Evolutionary conservation across 2,888 invertebrate species (phyloP).

Genomic region (Drosophila pegasa): DNA sequence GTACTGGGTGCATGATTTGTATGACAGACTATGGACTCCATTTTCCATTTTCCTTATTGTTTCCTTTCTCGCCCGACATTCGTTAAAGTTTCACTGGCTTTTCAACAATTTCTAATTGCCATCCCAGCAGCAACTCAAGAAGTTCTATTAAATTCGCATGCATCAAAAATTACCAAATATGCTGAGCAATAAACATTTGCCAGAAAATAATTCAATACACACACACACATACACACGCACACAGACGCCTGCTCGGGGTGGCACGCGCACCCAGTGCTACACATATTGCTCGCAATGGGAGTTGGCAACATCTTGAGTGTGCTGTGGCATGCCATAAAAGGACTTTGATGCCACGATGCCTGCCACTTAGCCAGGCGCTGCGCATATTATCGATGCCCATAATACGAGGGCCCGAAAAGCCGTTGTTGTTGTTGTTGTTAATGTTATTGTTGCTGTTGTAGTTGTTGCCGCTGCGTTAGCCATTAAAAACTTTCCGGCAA

Average conservation of each 20-base stretch:
- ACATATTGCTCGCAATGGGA: conserved; percentile 13
- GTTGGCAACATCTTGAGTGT: conserved; percentile 53
- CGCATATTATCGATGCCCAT: conserved; percentile 57
- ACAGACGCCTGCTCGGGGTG: background rate
- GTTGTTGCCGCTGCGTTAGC: conserved; percentile 47
- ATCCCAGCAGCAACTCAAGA: background rate
- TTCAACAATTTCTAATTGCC: background rate
- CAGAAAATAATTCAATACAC: conserved; percentile 16
- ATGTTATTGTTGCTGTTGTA: conserved; percentile 13
- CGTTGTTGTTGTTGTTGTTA: conserved; percentile 14
- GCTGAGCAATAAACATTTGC: conserved; percentile 17
- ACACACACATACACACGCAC: conserved; percentile 1
- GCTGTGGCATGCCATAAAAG: conserved; percentile 53
- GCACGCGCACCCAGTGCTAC: background rate
- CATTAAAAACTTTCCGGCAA: conserved; percentile 72
- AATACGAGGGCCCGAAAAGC: conserved; percentile 27
- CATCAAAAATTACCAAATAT: conserved; percentile 3
- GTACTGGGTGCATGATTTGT: too few species aligned
- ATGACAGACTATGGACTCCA: too few species aligned
- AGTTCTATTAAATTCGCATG: conserved; percentile 2
- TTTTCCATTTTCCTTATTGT: too few species aligned
- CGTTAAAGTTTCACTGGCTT: background rate
- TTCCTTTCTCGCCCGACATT: too few species aligned
- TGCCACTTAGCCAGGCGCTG: conserved; percentile 51
- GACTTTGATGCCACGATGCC: conserved; percentile 38